Percentiles rank a stretch among this genome's conserved stretches.
phyloP scores from a whole-genome alignment of 2,888 invertebrate species.

The Diadegma fenestrale region DNA sequence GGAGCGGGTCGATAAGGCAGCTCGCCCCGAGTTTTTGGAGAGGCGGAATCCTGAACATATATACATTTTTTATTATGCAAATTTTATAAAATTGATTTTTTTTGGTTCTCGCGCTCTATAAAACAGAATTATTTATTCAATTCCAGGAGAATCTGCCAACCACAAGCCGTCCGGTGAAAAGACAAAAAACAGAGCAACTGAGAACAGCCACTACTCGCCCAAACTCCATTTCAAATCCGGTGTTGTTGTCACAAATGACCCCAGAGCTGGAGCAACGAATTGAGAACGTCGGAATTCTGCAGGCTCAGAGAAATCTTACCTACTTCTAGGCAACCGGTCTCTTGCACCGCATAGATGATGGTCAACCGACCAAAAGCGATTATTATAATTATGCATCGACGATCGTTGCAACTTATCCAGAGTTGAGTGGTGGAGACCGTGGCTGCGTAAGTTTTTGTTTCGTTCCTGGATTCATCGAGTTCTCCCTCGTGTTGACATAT shows the following conservation, averaged over 20 bases:
- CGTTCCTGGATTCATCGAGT: not conserved
- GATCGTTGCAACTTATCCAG: not conserved
- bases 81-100: too few species aligned
- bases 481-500: not conserved
- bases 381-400: not conserved
- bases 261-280: not conserved
- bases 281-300: not conserved
- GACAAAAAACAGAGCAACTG: not conserved
- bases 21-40: too few species aligned
- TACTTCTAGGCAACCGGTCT: constrained; percentile 8
- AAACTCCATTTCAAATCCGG: not conserved
- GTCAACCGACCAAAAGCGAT: not conserved
- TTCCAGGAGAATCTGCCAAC: not conserved
- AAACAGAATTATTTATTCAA: not conserved
- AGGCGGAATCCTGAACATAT: too few species aligned
- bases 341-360: not conserved
- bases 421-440: not conserved
- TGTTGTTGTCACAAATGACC: not conserved
- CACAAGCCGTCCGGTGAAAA: not conserved
- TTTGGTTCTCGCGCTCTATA: too few species aligned
- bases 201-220: not conserved
- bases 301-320: not conserved
- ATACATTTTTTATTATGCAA: too few species aligned
- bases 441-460: not conserved
- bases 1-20: too few species aligned